phyloP scores from a whole-genome alignment of 2,113 vertebrate species.

The Psettodes erumei region DNA sequence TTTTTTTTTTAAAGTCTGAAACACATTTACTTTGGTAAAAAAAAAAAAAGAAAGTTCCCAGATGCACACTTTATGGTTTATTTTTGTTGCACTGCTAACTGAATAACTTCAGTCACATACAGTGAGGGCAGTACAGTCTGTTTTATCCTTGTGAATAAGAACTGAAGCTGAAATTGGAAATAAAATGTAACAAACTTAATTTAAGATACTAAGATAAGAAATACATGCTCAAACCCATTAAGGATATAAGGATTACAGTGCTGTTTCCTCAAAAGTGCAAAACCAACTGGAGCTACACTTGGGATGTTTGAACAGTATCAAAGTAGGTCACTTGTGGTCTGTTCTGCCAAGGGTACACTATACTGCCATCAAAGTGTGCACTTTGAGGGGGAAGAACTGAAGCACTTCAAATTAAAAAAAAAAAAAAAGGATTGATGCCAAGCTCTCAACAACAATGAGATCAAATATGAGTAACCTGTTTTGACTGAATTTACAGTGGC shows the following conservation, averaged over 20 bases:
- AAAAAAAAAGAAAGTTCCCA: too few relatives aligned
- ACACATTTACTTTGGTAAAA: too few relatives aligned
- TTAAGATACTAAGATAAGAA: not conserved
- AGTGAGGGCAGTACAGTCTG: not conserved
- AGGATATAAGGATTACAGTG: too few relatives aligned
- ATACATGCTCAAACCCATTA: not conserved
- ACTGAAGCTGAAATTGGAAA: not conserved
- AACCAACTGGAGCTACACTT: not conserved
- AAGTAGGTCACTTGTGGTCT: slow-evolving; percentile 41
- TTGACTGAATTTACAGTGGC: not conserved
- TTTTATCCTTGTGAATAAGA: not conserved
- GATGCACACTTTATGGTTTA: too few relatives aligned
- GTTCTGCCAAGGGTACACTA: not conserved
- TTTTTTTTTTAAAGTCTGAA: too few relatives aligned
- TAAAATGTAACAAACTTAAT: not conserved
- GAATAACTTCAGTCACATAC: too few relatives aligned
- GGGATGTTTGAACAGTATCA: slow-evolving; percentile 30
- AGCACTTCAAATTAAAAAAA: not conserved
- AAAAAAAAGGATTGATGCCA: not conserved
- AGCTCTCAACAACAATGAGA: not conserved
- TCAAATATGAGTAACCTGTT: slow-evolving; percentile 7
- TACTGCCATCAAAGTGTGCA: not conserved
- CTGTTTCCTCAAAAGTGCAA: too few relatives aligned
- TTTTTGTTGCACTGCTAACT: too few relatives aligned
- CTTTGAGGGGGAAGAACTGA: not conserved